Evolutionary conservation across 2,797 vertebrate species (phyloP).

Genomic region (Pseudocheirus occidentalis): DNA sequence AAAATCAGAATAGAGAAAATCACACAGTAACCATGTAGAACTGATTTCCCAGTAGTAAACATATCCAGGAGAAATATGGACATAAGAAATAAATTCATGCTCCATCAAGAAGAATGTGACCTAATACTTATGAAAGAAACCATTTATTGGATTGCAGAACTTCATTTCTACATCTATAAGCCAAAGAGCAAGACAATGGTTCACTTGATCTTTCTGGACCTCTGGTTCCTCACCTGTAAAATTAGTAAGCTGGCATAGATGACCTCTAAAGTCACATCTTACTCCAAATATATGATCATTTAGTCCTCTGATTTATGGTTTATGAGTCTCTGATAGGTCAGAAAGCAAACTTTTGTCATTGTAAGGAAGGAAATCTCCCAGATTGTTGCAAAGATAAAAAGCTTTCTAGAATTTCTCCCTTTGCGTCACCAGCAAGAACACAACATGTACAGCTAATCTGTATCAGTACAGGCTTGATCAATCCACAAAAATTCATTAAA

Average conservation of each 20-base stretch:
- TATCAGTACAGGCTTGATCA: background rate
- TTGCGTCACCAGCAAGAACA: background rate
- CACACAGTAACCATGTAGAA: background rate
- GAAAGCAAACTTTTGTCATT: slow-evolving; percentile 11
- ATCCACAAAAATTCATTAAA: background rate
- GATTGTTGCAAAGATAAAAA: background rate
- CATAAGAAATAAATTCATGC: background rate
- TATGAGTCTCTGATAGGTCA: background rate
- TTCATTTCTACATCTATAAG: background rate
- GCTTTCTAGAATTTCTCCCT: slow-evolving; percentile 6
- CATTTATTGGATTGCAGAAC: background rate
- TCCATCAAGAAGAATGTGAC: background rate
- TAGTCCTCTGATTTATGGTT: background rate
- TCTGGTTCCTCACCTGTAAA: background rate
- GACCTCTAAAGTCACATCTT: background rate
- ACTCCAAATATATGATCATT: background rate
- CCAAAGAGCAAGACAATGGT: background rate
- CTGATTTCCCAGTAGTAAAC: background rate
- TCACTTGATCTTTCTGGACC: background rate
- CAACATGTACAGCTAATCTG: background rate
- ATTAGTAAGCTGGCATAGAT: background rate
- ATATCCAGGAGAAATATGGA: background rate
- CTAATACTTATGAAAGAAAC: background rate
- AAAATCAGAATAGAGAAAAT: background rate
- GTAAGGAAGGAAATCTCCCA: background rate